Percentiles rank a stretch among this genome's conserved stretches.
Evolutionary conservation across 53 echinoderm and acorn worm genomes (phyloP).

Genomic region (Zoroaster sp.): DNA sequence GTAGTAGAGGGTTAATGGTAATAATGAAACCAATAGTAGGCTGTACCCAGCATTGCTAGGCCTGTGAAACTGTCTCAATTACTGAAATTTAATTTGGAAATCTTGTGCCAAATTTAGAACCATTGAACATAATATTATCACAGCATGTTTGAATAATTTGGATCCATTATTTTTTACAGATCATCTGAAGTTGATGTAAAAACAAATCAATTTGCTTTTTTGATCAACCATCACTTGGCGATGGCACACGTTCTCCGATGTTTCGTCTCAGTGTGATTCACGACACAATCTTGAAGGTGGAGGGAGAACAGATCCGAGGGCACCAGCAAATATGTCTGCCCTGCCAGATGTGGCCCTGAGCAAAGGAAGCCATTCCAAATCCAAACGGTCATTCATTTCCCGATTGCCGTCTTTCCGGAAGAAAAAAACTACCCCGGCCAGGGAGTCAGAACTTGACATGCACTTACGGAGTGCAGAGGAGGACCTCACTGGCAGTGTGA

Average conservation of each 20-base stretch:
- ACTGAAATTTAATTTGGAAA: no score
- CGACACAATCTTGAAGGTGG: neutral
- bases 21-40: no score
- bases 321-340: conserved; percentile 26
- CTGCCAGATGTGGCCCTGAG: conserved; percentile 28
- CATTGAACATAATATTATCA: no score
- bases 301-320: neutral
- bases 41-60: no score
- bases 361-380: conserved; percentile 25
- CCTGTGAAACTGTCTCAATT: no score
- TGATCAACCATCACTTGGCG: neutral
- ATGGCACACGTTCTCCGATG: conserved; percentile 9
- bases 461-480: conserved; percentile 41
- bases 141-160: neutral
- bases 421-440: conserved; percentile 60
- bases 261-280: neutral
- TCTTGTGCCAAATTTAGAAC: no score
- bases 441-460: conserved; percentile 39
- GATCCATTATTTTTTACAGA: conserved; percentile 3
- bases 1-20: no score
- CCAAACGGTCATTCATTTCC: conserved; percentile 83
- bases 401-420: conserved; percentile 90
- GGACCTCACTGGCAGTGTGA: conserved; percentile 11
- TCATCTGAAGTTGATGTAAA: neutral
- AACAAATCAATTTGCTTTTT: no score